phyloP scores from a whole-genome alignment of 2,888 invertebrate genomes.

The Oscheius myriophilus region DNA sequence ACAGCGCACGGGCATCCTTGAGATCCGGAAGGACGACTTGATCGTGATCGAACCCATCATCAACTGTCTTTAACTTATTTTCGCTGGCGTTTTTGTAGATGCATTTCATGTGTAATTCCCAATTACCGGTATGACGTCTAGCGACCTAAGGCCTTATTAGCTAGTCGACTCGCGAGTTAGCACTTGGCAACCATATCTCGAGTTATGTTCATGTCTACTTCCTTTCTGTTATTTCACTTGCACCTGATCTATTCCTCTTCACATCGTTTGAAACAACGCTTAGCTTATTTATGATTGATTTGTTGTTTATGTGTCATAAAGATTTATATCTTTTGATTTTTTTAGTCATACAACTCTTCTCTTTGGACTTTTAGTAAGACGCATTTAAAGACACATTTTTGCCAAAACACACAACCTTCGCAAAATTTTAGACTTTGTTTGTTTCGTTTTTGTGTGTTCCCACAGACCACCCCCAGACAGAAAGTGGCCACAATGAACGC shows the following conservation, averaged over 20 bases:
- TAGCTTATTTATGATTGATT: slow-evolving; percentile 4
- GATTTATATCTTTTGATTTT: no score
- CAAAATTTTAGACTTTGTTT: no score
- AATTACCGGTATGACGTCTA: slow-evolving; percentile 24
- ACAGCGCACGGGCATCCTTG: slow-evolving; percentile 29
- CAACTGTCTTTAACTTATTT: slow-evolving; percentile 19
- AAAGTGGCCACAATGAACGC: no score
- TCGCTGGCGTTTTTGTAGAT: slow-evolving; percentile 14
- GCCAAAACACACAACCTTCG: no score
- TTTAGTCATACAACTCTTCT: no score
- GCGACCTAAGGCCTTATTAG: slow-evolving; percentile 26
- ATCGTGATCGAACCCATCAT: slow-evolving; percentile 18
- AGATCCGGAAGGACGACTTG: slow-evolving; percentile 29
- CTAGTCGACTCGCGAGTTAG: slow-evolving; percentile 1
- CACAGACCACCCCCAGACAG: no score
- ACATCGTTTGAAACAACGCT: slow-evolving; percentile 25
- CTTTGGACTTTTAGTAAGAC: no score
- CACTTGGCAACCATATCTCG: no score
- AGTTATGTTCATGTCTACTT: not conserved
- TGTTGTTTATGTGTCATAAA: no score
- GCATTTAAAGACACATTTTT: no score
- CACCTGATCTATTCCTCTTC: slow-evolving; percentile 19
- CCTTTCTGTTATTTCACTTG: slow-evolving; percentile 24
- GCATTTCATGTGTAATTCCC: slow-evolving; percentile 8
- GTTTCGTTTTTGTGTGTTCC: no score